Evolutionary conservation across 2,797 vertebrate species (phyloP), one percentile per base, ranked within the genome.

Genomic region (Erithacus rubecula): DNA sequence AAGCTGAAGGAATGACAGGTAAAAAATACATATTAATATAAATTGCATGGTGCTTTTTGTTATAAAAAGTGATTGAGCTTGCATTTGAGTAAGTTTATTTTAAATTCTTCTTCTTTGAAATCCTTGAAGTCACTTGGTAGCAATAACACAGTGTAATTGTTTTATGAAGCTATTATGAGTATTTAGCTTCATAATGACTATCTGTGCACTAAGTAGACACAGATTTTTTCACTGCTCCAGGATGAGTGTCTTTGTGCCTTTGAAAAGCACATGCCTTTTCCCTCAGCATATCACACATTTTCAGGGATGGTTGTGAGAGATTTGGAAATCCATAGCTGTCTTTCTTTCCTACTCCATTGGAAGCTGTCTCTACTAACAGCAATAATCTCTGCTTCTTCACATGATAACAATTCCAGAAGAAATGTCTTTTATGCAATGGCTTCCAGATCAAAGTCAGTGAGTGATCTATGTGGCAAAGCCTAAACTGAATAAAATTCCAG

Each of bases 1-100:
- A 96, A 91, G 60, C 84, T 71, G 84, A 96, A 86, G 60, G 81
- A 92, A 89, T 96, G 96, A 95, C 90, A 96, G 89, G 74, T 83
- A 78, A 93, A 95, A 95, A 97, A 83, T 89, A 95, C 87, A 39
- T 49, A 56, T 83, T 77, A 93, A 84, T 94, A 94, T 63, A 94
- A 94, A 96, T 93, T 67, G 19, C 12, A 7, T 89, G 55, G 51
- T 82, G 56, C 36, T 85, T 94, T 95, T 94, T 92, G 46, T 83
- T 87, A 86, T 83, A 88, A 91, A 83, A 92, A 88, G 37, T 91
- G 72, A 87, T 87, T 89, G 81, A 87, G 78, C 83, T 96, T 90
- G 89, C 27, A 71, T 85, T 79, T 37, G 8, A 36, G 72, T 65
- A 72, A 65, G 41, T 7, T 52, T 86, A 80, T 87, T 81, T 69